These are phyloP conservation scores for Amaurobius ferox DNA, from an alignment of 2,888 invertebrate genomes.

Conservation along the genomic window DNA sequence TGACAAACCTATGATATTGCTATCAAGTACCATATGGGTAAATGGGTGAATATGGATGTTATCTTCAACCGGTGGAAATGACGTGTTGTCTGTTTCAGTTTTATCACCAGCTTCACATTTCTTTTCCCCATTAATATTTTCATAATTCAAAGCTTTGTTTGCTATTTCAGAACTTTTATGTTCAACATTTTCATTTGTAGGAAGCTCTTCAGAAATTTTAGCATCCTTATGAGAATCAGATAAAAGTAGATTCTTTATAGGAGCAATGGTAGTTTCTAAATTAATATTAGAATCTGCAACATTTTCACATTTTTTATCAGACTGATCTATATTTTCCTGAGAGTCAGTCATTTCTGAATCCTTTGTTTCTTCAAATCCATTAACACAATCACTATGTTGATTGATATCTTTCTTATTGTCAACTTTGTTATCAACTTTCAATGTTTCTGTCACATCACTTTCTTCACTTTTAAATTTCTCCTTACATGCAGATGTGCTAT, in stretches of 20 bases:
- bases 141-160: not conserved
- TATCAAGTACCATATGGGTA: conserved; percentile 56
- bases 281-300: not conserved
- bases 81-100: not conserved
- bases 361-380: not conserved
- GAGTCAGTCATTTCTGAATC: not conserved
- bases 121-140: not conserved
- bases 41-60: conserved; percentile 16
- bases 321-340: not conserved
- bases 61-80: not conserved
- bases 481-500: not conserved
- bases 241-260: not conserved
- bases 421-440: not conserved
- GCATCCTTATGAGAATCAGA: too few species aligned
- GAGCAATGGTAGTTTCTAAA: not conserved
- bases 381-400: not conserved
- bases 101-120: not conserved
- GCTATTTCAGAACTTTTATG: not conserved
- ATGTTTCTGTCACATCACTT: not conserved
- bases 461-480: not conserved
- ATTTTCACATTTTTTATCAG: not conserved
- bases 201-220: too few species aligned
- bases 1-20: conserved; percentile 44
- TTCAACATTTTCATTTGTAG: not conserved
- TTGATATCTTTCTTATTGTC: not conserved